Conservation (phyloP, 2,888 invertebrate genomes). For the Teinopalpus imperialis region DNA sequence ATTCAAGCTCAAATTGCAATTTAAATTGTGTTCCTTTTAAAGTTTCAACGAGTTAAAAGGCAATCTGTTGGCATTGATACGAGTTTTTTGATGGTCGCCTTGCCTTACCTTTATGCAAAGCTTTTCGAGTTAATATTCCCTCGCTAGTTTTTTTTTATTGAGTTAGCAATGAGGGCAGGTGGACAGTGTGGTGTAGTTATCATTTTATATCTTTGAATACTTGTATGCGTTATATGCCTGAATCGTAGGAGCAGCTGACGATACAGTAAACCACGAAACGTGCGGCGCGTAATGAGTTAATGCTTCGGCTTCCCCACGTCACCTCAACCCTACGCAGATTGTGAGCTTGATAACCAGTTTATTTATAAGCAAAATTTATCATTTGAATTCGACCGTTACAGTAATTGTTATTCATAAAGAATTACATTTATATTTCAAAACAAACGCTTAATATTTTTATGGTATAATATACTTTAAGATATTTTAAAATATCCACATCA, state of each 20-base stretch:
- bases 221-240: constrained; percentile 42
- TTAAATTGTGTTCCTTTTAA: neutral
- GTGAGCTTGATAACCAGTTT: constrained; percentile 6
- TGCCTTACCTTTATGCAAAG: constrained; percentile 9
- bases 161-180: constrained; percentile 21
- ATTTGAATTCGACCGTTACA: neutral
- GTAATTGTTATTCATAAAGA: neutral
- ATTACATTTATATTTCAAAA: neutral
- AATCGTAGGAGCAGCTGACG: constrained; percentile 58
- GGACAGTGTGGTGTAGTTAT: constrained; percentile 12
- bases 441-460: no score
- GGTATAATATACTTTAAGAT: no score
- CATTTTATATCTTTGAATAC: constrained; percentile 27
- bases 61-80: constrained; percentile 4
- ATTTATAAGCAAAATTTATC: constrained; percentile 10
- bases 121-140: constrained; percentile 7
- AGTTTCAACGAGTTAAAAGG: neutral
- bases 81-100: no score
- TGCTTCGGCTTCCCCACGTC: constrained; percentile 35
- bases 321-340: constrained; percentile 20
- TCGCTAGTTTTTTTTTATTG: constrained; percentile 9
- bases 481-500: no score
- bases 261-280: constrained; percentile 57
- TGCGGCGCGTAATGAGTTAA: constrained; percentile 46
- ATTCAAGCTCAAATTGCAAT: neutral